Evolutionary conservation across 2,113 vertebrate species (phyloP), one percentile per base, ranked within the genome.

Genomic region (Malurus melanocephalus): DNA sequence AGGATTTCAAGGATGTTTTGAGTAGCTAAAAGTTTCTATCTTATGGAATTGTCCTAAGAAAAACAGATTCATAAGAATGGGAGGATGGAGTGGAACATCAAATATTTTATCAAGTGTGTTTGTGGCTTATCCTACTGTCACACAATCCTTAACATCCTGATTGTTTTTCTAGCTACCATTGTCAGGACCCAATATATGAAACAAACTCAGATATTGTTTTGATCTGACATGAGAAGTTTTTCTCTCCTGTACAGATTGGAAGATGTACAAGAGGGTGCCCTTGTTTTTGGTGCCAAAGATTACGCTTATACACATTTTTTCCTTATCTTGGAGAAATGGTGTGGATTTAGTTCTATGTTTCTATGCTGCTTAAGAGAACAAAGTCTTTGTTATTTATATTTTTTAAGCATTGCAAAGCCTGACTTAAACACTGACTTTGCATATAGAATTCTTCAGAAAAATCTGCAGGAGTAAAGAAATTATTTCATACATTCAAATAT

Each of bases 281-380:
- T 95, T 93, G 87, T 85, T 97, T 96, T 97, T 64, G 89, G 96
- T 98, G 97, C 98, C 98, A 98, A 98, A 98, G 97, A 98, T 96
- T 95, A 92, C 53, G 83, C 68, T 93, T 85, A 80, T 12, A 93
- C 18, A 88, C 40, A 8, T 82, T 74, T 90, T 96, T 95, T 75
- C 43, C 32, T 84, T 95, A 85, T 86, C 40, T 80, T 95, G 51
- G 83, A 95, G 81, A 93, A 93, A 89, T 73, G 28, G 15, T 74
- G n/a, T 95, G 76, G 48, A 82, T 93, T 95, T 92, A 90, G 64
- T 95, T 81, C 68, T 87, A 64, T 93, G 49, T 92, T 96, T 94
- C 86, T 93, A 95, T 95, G 66, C 81, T 95, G 92, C 64, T 96
- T 88, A 91, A 76, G 11, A 65, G 91, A 87, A 38, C 73, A 43